phyloP scores from a whole-genome alignment of 2,113 vertebrate genomes.

The Acanthochromis polyacanthus region DNA sequence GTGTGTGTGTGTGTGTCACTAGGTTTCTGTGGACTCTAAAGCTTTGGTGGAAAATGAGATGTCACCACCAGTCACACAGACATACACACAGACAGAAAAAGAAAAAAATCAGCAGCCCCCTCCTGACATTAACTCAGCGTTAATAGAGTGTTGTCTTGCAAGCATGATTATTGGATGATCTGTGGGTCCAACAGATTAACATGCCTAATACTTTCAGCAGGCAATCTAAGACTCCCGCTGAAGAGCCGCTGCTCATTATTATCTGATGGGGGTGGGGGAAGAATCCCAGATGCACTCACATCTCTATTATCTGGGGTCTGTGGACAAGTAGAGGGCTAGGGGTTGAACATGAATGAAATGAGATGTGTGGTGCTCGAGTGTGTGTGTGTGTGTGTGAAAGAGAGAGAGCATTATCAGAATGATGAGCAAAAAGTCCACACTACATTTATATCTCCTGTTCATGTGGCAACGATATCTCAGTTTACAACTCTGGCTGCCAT shows the following conservation, averaged over 20 bases:
- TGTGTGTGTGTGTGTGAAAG: neutral
- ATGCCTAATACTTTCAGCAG: conserved; percentile 84
- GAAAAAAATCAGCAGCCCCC: conserved; percentile 34
- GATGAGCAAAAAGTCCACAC: neutral
- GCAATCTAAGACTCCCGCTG: conserved; percentile 79
- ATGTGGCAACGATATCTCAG: conserved; percentile 13
- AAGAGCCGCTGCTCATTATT: conserved; percentile 79
- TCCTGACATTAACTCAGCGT: conserved; percentile 75
- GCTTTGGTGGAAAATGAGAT: conserved; percentile 80
- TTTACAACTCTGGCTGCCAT: conserved; percentile 32
- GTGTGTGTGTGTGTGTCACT: conserved; percentile 6
- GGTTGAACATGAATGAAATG: conserved; percentile 36
- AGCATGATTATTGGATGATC: conserved; percentile 84
- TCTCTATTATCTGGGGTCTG: conserved; percentile 68
- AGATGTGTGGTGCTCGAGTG: conserved; percentile 25
- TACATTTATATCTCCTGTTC: conserved; percentile 13
- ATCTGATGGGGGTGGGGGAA: conserved; percentile 14
- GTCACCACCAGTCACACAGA: conserved; percentile 43
- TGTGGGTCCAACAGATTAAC: conserved; percentile 87
- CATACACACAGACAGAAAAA: conserved; percentile 26
- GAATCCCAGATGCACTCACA: conserved; percentile 42
- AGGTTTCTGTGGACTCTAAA: conserved; percentile 74
- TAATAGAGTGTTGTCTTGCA: conserved; percentile 83
- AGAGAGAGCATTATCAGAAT: neutral
- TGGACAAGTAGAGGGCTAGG: conserved; percentile 54